Base-by-base conservation (phyloP, 2,888 invertebrate genomes). In the Tupiocoris notatus region DNA sequence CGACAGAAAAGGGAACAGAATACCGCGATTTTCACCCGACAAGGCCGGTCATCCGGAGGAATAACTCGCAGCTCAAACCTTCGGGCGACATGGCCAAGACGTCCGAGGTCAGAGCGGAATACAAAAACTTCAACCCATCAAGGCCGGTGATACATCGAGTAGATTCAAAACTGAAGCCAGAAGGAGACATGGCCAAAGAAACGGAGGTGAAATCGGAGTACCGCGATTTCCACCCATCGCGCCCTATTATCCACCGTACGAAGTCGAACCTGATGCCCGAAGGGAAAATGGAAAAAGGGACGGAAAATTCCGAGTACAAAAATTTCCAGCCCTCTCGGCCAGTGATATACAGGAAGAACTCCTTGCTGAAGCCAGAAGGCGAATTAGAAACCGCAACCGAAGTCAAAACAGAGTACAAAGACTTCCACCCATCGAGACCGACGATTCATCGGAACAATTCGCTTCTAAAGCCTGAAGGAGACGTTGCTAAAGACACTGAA, bases 51-150 rank as follows among this genome's bases (percentile, higher is more conserved):
- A 75, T 79, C 18, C 63, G 71, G 61, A 78, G 73, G 59, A 67
- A 71, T 54, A 78, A 78, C 23, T 78, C 79, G 9, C 68, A 79
- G 25, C 66, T 80, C 20, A 79, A 70, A 74, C 78, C 77, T n/a
- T 79, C 79, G 75, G 80, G 80, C n/a, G 79, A 80, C 56, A 78
- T 80, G 67, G n/a, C 57, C 21, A 76, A 76, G 20, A 62, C 73
- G 3, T 75, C 80, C 12, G 80, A 80, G 63, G 59, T 20, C 17
- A 64, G 65, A 65, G 64, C 78, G 0, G 79, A 79, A 25, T 79
- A 77, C 63, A 75, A 62, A 64, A 68, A 79, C 57, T 77, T 71
- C 66, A 77, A 75, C n/a, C 76, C 78, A 9, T 17, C 39, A 1
- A 64, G 79, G 6, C 79, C 79, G 16, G 24, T 68, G 1, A 73